Evolutionary conservation across 2,113 vertebrate genomes (phyloP).

Genomic region (Prunella himalayana): DNA sequence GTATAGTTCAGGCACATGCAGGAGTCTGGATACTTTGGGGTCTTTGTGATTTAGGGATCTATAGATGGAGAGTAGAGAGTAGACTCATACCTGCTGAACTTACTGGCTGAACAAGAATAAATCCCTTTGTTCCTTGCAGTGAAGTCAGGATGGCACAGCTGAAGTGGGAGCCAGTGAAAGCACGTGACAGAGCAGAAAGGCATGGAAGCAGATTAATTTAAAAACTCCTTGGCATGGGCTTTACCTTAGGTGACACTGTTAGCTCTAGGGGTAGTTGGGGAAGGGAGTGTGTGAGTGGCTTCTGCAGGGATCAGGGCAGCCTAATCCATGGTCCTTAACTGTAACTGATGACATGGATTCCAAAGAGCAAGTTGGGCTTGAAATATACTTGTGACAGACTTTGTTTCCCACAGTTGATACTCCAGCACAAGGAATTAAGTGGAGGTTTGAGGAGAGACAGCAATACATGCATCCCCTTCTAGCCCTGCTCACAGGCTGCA

Average conservation of each 20-base stretch:
- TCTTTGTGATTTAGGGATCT: background rate
- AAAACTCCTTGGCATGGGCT: background rate
- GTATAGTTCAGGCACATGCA: background rate
- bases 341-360: background rate
- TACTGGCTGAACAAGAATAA: background rate
- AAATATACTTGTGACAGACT: background rate
- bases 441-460: background rate
- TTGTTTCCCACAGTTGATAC: background rate
- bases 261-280: background rate
- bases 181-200: fast-evolving
- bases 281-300: background rate
- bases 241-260: background rate
- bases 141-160: background rate
- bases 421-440: background rate
- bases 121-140: background rate
- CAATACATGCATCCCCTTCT: background rate
- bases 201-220: background rate
- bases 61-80: background rate
- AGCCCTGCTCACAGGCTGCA: background rate
- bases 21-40: background rate
- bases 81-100: background rate
- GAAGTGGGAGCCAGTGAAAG: background rate
- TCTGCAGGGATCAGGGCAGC: background rate
- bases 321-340: background rate
- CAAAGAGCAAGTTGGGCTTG: background rate